Evolutionary conservation across 2,113 vertebrate genomes (phyloP), one percentile per base, ranked within the genome.

Genomic region (Psammodynastes pulverulentus): DNA sequence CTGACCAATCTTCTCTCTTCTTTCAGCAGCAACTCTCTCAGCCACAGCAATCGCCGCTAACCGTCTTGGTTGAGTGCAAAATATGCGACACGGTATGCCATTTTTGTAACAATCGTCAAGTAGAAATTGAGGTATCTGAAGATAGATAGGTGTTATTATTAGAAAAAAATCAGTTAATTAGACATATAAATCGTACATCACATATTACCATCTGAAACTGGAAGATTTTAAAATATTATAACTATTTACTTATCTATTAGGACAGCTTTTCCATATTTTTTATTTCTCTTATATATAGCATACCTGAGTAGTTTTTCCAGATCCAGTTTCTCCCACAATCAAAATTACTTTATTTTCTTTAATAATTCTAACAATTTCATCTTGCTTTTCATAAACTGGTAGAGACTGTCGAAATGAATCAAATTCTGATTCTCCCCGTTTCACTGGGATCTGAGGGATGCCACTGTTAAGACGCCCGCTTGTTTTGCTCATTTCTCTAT

Each of bases 231-330:
- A 34, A n/a, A 52, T 5, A 48, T 8, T 24, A 52, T 7, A 21
- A 89, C 43, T 89, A 29, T 29, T 89, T 43, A 24, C 26, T 56
- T 46, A 58, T 56, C 53, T 45, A 45, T 79, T 43, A 79, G 17
- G 17, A 43, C 34, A 79, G 34, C 72, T 79, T 54, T 84, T 46
- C 13, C 53, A 84, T 23, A 21, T 56, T 48, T 34, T 58, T 91
- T n/a, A 23, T 9, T n/a, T 72, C 24, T 91, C 92, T 23, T 93
- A 91, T 67, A 91, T 93, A 39, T 94, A 94, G 96, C 96, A 89
- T 95, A 99, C 99, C 98, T 99, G 99, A 49, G 99, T 99, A 48
- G 99, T 99, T 97, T 99, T 99, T 94, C 99, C 99, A 84, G 98
- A 99, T 93, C 99, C 99, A 1, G 99, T 99, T 96, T 99, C 99